These are phyloP conservation scores for Anabas testudineus DNA, from an alignment of 2,797 vertebrate genomes.

Conservation along the genomic window DNA sequence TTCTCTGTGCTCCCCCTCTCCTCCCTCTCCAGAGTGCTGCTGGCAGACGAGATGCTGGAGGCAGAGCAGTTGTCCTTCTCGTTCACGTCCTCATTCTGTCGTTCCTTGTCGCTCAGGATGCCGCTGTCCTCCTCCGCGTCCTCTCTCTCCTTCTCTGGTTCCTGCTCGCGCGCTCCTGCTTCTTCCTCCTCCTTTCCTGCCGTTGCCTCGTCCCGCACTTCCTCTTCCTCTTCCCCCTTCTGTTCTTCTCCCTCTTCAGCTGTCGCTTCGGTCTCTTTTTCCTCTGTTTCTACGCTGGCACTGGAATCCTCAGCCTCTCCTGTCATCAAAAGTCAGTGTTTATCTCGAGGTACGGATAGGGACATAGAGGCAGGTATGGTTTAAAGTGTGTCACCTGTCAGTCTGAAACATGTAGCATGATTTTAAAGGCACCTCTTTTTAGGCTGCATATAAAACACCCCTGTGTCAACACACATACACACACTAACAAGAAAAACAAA, in stretches of 20 bases:
- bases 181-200: conserved; percentile 46
- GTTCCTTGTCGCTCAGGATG: conserved; percentile 95
- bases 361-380: conserved; percentile 8
- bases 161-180: conserved; percentile 41
- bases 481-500: conserved; percentile 49
- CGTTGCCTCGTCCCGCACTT: conserved; percentile 41
- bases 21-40: conserved; percentile 95
- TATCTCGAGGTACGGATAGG: too few relatives aligned
- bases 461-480: conserved; percentile 31
- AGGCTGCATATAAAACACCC: not conserved
- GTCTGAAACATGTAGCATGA: conserved; percentile 17
- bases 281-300: conserved; percentile 65
- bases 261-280: conserved; percentile 48
- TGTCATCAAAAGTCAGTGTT: conserved; percentile 31
- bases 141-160: conserved; percentile 59
- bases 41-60: conserved; percentile 96
- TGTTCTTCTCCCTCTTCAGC: conserved; percentile 58
- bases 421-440: conserved; percentile 54
- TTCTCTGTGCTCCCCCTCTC: conserved; percentile 87
- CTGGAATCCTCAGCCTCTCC: conserved; percentile 68
- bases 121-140: conserved; percentile 86
- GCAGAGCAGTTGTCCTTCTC: conserved; percentile 97
- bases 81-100: conserved; percentile 95
- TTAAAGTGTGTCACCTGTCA: not conserved
- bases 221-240: conserved; percentile 53